Percentiles rank a stretch among this genome's conserved stretches.
phyloP scores from a whole-genome alignment of 2,113 vertebrate species.

The Callopanchax toddi region DNA sequence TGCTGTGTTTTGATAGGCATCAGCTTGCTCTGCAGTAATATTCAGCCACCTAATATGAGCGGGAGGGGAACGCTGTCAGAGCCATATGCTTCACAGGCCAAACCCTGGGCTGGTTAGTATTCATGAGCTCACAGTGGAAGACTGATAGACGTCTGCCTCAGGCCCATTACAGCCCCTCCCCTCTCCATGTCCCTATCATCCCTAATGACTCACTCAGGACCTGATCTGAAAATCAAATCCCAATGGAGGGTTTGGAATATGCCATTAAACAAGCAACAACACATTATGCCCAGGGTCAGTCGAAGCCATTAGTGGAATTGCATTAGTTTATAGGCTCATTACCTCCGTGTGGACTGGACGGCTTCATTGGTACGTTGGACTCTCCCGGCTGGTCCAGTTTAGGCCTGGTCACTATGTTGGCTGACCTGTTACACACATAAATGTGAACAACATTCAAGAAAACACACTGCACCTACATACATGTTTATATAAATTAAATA shows the following conservation, averaged over 20 bases:
- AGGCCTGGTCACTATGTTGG: too few species aligned
- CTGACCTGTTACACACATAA: too few species aligned
- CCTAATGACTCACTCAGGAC: slow-evolving; percentile 67
- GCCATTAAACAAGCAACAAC: slow-evolving; percentile 65
- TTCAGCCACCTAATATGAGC: too few species aligned
- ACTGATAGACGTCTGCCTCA: slow-evolving; percentile 58
- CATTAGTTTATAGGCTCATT: slow-evolving; percentile 75
- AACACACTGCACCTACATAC: too few species aligned
- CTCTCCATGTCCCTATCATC: slow-evolving; percentile 60
- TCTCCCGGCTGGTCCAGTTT: slow-evolving; percentile 29
- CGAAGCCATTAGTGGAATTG: slow-evolving; percentile 71
- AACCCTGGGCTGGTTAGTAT: too few species aligned
- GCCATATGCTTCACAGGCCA: too few species aligned
- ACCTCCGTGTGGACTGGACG: slow-evolving; percentile 60
- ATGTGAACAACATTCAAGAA: too few species aligned
- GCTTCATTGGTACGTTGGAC: slow-evolving; percentile 35
- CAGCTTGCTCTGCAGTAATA: too few species aligned
- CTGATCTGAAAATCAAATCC: slow-evolving; percentile 67
- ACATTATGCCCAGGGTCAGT: slow-evolving; percentile 69
- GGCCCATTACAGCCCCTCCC: slow-evolving; percentile 61
- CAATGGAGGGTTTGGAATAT: slow-evolving; percentile 55
- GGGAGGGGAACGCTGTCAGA: too few species aligned
- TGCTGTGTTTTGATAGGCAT: too few species aligned
- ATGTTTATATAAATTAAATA: too few species aligned
- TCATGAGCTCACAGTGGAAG: slow-evolving; percentile 45